Conservation (phyloP, 2,113 vertebrate genomes). For the Cebus imitator region DNA sequence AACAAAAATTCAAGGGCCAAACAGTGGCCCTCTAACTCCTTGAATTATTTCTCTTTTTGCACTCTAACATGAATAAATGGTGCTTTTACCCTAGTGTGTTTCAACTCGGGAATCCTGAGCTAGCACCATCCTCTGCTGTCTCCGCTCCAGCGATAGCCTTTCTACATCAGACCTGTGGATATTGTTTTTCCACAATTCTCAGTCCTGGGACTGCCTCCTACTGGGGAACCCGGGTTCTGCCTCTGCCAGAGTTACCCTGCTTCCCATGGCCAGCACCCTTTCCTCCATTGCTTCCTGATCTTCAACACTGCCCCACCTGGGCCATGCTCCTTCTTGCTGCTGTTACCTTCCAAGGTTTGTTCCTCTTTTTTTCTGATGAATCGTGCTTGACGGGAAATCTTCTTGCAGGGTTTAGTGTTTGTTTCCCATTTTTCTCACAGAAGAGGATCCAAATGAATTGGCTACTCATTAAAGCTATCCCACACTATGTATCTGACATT, state of each 20-base stretch:
- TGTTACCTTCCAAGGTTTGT: not conserved
- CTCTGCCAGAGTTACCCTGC: not conserved
- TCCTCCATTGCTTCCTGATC: not conserved
- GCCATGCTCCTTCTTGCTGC: not conserved
- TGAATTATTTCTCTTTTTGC: not conserved
- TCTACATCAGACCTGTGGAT: not conserved
- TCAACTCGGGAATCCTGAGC: not conserved
- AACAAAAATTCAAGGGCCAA: not conserved
- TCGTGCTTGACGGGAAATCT: not conserved
- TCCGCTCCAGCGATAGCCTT: not conserved
- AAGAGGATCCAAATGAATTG: not conserved
- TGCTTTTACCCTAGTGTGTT: not conserved
- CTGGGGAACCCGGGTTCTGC: not conserved
- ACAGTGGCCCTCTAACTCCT: not conserved
- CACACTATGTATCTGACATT: not conserved
- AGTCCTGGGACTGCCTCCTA: not conserved
- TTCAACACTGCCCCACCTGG: not conserved
- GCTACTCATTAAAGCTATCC: not conserved
- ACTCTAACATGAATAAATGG: not conserved
- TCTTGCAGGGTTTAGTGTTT: not conserved
- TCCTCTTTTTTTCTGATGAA: not conserved
- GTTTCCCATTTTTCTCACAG: not conserved
- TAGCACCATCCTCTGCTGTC: not conserved
- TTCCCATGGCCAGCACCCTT: not conserved
- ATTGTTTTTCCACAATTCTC: not conserved